Evolutionary conservation across 1,140 invertebrate species (phyloP).

Genomic region (Homalodisca vitripennis): DNA sequence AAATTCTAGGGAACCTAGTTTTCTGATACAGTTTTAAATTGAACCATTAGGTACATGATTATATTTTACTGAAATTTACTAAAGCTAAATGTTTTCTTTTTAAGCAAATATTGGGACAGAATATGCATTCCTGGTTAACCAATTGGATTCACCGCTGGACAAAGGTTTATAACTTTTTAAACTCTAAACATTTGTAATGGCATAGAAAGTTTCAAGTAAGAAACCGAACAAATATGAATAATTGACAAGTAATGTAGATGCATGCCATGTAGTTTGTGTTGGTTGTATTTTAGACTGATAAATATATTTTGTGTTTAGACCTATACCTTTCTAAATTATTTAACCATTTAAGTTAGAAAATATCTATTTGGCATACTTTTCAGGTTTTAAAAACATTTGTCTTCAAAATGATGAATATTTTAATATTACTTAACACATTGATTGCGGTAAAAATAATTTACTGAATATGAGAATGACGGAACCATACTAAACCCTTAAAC

Average conservation of each 20-base stretch:
- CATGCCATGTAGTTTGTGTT: constrained; percentile 1
- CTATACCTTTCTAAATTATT: too few species aligned
- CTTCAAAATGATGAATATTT: too few species aligned
- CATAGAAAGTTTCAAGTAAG: background rate
- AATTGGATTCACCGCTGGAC: constrained; percentile 4
- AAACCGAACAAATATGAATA: background rate
- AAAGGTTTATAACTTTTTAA: constrained; percentile 1
- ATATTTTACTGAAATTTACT: constrained; percentile 1
- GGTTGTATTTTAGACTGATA: background rate
- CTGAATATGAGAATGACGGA: too few species aligned
- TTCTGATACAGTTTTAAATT: too few species aligned
- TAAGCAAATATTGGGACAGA: background rate
- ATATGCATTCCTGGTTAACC: background rate
- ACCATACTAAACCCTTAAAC: too few species aligned
- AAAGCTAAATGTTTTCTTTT: background rate
- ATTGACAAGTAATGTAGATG: background rate
- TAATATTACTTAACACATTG: too few species aligned
- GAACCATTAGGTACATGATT: too few species aligned
- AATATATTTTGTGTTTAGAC: background rate
- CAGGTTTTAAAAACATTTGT: too few species aligned
- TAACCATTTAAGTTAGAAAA: too few species aligned
- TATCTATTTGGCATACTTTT: too few species aligned
- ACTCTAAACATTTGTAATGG: background rate
- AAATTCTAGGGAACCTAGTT: too few species aligned
- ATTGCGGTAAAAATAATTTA: too few species aligned